Evolutionary conservation across 30 jellyfish, hydroid and myxozoan species (phyloP), one percentile per base, ranked within the genome.

Genomic region (Pseudorhiza aurosa): DNA sequence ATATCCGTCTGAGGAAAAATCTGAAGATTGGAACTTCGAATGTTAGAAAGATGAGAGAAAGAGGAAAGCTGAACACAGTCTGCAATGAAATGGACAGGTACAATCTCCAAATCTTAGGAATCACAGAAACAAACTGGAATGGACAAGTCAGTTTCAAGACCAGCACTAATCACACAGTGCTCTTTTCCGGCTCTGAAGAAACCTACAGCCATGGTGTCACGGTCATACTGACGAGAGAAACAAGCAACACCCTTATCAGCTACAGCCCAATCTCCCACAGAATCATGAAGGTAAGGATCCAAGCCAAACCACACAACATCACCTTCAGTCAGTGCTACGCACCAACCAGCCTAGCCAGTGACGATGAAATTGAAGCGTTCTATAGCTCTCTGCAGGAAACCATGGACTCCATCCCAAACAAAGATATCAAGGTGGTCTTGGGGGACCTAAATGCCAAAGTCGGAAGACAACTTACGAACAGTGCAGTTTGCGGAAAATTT

Each of bases 171-270:
- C 9, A 42, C 14, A 42, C 15, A 58, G 74, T 58, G 24, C 49
- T 58, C 36, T 73, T 47, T 31, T 27, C 81, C 32, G 87, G 60
- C 49, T 46, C 25, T 15, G 75, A 73, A 51, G 75, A 46, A 3
- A 77, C 60, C 58, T 73, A 73, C 29, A 46, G 81, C 36, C 75
- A 73, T 31, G 87, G 87, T 1, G 62, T 73, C 14, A 77, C 81
- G 29, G n/a, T 51, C 7, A 51, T 51, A 3, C 33, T 73, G 29
- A 4, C 81, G 3, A 73, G 40, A 8, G 18, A 47, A 47, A 33
- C 81, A 5, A 19, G 9, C 6, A 73, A 73, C 31, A 18, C 80
- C 31, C 43, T 58, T 26, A 26, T 58, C 9, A 42, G 46, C 43
- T 58, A 31, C 73, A 58, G n/a, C 46, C 55, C 73, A 26, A 31